These are phyloP conservation scores for Microctonus brassicae DNA, from an alignment of 2,888 invertebrate genomes.

Conservation along the genomic window DNA sequence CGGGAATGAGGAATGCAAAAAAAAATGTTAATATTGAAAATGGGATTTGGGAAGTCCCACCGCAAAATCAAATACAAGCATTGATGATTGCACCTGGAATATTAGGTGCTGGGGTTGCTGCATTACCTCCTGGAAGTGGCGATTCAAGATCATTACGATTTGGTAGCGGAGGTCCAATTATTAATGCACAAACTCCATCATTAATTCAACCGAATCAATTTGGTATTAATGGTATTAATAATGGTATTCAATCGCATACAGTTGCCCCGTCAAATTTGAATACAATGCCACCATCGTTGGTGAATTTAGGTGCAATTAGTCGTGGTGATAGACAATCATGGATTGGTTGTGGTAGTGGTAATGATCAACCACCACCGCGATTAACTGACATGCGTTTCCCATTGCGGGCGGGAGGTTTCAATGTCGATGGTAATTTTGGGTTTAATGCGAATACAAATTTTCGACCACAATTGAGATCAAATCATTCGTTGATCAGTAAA, in stretches of 20 bases:
- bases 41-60: conserved; percentile 67
- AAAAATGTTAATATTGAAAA: conserved; percentile 52
- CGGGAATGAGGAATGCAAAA: conserved; percentile 39
- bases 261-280: conserved; percentile 47
- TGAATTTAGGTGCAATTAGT: conserved; percentile 37
- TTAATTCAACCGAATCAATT: conserved; percentile 57
- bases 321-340: conserved; percentile 38
- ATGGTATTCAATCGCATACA: conserved; percentile 48
- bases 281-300: conserved; percentile 17
- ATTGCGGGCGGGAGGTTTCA: conserved; percentile 53
- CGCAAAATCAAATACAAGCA: conserved; percentile 63
- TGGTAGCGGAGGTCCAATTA: conserved; percentile 43
- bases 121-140: conserved; percentile 41
- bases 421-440: conserved; percentile 49
- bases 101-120: conserved; percentile 53
- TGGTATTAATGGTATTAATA: conserved; percentile 55
- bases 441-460: conserved; percentile 48
- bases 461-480: conserved; percentile 71
- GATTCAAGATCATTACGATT: conserved; percentile 48
- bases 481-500: conserved; percentile 48
- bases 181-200: conserved; percentile 50
- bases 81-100: conserved; percentile 62
- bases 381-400: conserved; percentile 47
- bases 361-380: conserved; percentile 46
- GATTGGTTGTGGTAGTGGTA: conserved; percentile 45